A percentile compares a stretch with the other conserved stretches of the same genome.
phyloP scores from a whole-genome alignment of 2,797 vertebrate genomes.

The Malurus splendens region DNA sequence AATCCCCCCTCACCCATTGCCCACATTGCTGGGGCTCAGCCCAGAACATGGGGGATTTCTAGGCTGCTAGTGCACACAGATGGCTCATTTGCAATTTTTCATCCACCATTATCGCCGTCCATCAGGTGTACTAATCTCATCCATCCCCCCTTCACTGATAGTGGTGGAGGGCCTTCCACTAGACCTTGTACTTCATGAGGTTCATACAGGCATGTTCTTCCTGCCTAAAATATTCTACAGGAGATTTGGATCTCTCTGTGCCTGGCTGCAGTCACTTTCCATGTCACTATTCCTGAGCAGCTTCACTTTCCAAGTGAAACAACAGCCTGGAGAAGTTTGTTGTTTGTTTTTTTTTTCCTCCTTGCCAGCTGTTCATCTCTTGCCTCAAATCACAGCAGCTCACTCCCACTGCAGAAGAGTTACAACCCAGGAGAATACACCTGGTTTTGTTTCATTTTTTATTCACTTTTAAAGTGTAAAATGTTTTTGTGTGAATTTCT shows the following conservation, averaged over 20 bases:
- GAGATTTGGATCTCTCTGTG: neutral
- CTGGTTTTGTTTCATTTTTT: neutral
- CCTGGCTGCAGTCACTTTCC: neutral
- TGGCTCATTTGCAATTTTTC: neutral
- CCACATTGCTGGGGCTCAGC: accelerated
- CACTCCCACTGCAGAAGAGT: neutral
- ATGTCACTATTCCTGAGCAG: accelerated
- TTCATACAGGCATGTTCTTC: neutral
- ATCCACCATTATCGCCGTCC: neutral
- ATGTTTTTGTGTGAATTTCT: neutral
- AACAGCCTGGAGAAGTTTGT: neutral
- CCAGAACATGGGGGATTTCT: neutral
- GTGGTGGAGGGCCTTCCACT: neutral
- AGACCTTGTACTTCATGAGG: neutral
- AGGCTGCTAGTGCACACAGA: accelerated
- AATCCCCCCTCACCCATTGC: neutral
- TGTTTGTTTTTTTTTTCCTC: neutral
- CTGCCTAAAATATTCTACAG: neutral
- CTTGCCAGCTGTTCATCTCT: neutral
- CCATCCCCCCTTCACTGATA: neutral
- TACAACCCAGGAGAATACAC: neutral
- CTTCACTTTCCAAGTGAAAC: neutral
- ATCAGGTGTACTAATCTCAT: neutral
- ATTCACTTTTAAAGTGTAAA: neutral
- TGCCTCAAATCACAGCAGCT: neutral